These are phyloP conservation scores for Drosophila hydei DNA, from an alignment of 1,140 invertebrate species.

Conservation along the genomic window DNA sequence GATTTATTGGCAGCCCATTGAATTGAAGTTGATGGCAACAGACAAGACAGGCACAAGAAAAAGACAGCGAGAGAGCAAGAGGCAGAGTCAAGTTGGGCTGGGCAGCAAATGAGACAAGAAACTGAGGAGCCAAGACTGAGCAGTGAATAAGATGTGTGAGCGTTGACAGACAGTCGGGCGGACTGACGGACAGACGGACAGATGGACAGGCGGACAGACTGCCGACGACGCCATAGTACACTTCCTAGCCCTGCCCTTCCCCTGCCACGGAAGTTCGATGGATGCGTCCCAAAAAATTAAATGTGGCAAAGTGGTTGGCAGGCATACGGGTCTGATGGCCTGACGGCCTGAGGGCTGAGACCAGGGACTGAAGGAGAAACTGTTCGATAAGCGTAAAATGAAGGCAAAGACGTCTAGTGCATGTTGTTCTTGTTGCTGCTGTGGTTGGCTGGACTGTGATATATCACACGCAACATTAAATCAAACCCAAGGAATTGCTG, in stretches of 20 bases:
- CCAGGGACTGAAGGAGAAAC: background rate
- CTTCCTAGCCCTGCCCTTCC: background rate
- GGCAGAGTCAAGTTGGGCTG: slow-evolving; percentile 3
- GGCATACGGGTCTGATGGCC: slow-evolving; percentile 1
- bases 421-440: slow-evolving; percentile 10
- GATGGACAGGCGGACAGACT: slow-evolving; percentile 47
- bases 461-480: slow-evolving; percentile 80
- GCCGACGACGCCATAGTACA: slow-evolving; percentile 31
- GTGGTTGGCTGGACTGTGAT: slow-evolving; percentile 63
- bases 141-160: slow-evolving; percentile 63
- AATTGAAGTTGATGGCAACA: slow-evolving; percentile 72
- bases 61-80: background rate
- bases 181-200: slow-evolving; percentile 27
- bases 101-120: slow-evolving; percentile 19
- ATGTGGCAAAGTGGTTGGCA: slow-evolving; percentile 65
- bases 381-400: slow-evolving; percentile 72
- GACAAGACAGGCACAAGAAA: slow-evolving; percentile 29
- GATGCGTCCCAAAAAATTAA: slow-evolving; percentile 53
- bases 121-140: background rate
- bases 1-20: slow-evolving; percentile 71
- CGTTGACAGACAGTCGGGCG: slow-evolving; percentile 55
- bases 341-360: too few species aligned
- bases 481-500: slow-evolving; percentile 67
- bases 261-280: background rate
- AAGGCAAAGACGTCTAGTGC: slow-evolving; percentile 46